Percentiles rank a stretch among this genome's conserved stretches.
Evolutionary conservation across 2,797 vertebrate genomes (phyloP).

Genomic region (Typhlichthys eigenmanni): DNA sequence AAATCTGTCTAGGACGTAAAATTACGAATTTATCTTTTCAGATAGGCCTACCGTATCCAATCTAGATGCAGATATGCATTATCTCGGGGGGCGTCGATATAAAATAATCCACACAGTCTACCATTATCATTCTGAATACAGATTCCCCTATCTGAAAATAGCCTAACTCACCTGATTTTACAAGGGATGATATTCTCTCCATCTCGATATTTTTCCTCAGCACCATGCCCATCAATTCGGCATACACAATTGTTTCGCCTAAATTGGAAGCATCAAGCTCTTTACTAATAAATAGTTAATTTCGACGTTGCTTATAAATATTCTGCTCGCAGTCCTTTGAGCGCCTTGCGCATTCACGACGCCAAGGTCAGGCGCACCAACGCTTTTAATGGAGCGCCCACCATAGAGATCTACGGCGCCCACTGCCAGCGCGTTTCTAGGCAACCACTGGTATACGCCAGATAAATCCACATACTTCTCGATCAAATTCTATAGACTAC

Average conservation of each 20-base stretch:
- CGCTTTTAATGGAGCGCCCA: constrained; percentile 76
- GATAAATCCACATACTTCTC: constrained; percentile 59
- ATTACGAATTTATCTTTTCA: constrained; percentile 3
- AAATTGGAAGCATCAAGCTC: constrained; percentile 54
- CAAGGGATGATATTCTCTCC: constrained; percentile 59
- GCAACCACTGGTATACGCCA: constrained; percentile 78
- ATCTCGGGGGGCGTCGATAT: constrained; percentile 4
- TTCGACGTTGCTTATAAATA: constrained; percentile 43
- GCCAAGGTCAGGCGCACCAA: constrained; percentile 84
- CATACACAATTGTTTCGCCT: constrained; percentile 35
- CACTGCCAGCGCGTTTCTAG: constrained; percentile 81
- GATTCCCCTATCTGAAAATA: constrained; percentile 26
- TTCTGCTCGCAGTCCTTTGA: constrained; percentile 68
- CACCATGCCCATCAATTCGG: constrained; percentile 44
- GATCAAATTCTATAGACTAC: not conserved
- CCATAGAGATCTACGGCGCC: constrained; percentile 72
- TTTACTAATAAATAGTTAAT: constrained; percentile 64
- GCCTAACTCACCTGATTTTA: constrained; percentile 74
- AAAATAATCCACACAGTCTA: constrained; percentile 3
- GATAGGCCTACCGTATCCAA: not conserved
- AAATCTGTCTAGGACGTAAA: constrained; percentile 60
- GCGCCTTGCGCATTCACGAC: constrained; percentile 79
- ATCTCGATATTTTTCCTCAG: constrained; percentile 60
- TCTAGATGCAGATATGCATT: not conserved
- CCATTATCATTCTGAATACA: constrained; percentile 40